These are phyloP conservation scores for Caenorhabditis brenneri DNA, from an alignment of 1,140 invertebrate species.

Conservation along the genomic window DNA sequence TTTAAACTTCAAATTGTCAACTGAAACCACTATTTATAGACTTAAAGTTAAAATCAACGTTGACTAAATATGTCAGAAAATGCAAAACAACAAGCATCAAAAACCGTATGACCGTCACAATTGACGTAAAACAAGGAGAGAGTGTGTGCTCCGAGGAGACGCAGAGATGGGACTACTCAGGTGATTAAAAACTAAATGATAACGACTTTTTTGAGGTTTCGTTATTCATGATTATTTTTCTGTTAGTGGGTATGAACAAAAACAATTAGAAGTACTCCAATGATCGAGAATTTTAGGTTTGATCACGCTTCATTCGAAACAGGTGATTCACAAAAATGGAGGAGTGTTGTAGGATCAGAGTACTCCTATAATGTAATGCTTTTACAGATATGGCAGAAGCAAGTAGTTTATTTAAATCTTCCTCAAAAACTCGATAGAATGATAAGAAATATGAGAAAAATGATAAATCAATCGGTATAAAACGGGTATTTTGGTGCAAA, in stretches of 20 bases:
- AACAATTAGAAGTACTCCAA: neutral
- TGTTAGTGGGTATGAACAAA: neutral
- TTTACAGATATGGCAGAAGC: neutral
- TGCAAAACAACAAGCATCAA: slow-evolving; percentile 33
- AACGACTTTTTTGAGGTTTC: neutral
- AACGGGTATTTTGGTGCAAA: slow-evolving; percentile 71
- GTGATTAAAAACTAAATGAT: slow-evolving; percentile 3
- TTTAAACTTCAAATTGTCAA: neutral
- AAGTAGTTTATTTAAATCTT: neutral
- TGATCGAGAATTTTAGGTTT: no score
- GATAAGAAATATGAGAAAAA: neutral
- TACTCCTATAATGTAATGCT: no score
- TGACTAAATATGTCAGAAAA: neutral
- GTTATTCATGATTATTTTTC: neutral
- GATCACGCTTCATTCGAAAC: no score
- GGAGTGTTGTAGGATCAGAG: no score
- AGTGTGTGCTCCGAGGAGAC: neutral
- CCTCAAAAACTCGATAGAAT: neutral
- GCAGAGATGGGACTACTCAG: neutral
- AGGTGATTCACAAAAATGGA: no score
- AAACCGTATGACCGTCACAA: slow-evolving; percentile 25
- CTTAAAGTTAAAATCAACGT: neutral
- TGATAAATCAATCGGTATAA: slow-evolving; percentile 57
- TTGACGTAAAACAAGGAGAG: neutral
- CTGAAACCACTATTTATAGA: slow-evolving; percentile 15